Evolutionary conservation across 2,888 invertebrate genomes (phyloP), one percentile per base, ranked within the genome.

Genomic region (Dolichopus griseipennis): DNA sequence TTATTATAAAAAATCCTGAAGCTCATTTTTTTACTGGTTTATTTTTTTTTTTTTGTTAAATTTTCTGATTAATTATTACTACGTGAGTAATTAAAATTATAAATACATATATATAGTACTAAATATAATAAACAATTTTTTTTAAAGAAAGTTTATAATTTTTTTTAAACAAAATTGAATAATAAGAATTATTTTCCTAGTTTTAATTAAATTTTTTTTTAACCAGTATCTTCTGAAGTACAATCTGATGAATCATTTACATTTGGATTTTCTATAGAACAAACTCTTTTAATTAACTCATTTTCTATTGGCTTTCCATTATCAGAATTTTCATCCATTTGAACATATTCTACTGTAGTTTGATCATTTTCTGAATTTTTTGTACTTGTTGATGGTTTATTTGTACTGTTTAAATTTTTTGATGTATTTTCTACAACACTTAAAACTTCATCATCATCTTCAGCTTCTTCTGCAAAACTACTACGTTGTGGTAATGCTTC

Each of bases 211-310:
- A 18, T 64, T 64, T n/a, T 22, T 34, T 64, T 65, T 73, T 77
- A 83, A 64, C 83, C 83, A 18, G 83, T 83, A 67, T 88, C 88
- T 68, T 81, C 80, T 0, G 88, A 87, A 67, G 87, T 87, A 71
- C 84, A 86, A 71, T 88, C 88, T 64, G 88, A 88, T 0, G 87
- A 87, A 64, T 87, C 87, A 76, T 87, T 87, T 0, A 85, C 86
- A 75, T 87, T 87, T 0, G 85, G 84, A 69, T 86, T 86, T 69
- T 88, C 88, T 0, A 87, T 86, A 0, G 88, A 88, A 73, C 87
- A 87, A 65, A 81, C 77, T 8, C 77, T 75, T 66, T 80, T 80
- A 2, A 81, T 79, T 7, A 81, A 71, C 68, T 80, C 79, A 70
- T 81, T 81, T 68, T 80, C 81, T 33, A 79, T 74, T 15, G 80